Evolutionary conservation across 2,888 invertebrate species (phyloP), one percentile per base, ranked within the genome.

Genomic region (Drosophila picticornis): DNA sequence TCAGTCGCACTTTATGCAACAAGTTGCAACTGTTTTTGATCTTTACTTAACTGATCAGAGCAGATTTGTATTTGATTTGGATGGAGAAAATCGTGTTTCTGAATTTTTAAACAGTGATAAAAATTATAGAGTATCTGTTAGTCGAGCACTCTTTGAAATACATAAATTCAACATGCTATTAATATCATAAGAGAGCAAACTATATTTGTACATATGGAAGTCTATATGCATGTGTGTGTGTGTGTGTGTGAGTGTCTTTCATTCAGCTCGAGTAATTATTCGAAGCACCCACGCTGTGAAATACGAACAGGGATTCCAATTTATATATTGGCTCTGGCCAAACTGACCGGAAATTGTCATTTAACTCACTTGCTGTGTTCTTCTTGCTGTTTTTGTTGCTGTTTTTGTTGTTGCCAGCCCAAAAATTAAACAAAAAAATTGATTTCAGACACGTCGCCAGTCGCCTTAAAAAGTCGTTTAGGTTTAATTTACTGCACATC

Each of bases 301-400:
- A 90, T 90, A 88, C 77, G 76, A 83, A 81, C 89, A 74, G 90
- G 87, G 79, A 89, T 78, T 85, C 89, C 87, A 78, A 89, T 72
- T 84, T 81, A 64, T 81, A 67, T 88, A 90, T 85, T 90, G 84
- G 87, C 84, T 80, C 74, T 83, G 90, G 76, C 69, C 83, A 86
- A 86, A 74, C 71, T 83, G 89, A 90, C 90, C 85, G 85, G 85
- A 85, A 85, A 86, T 85, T 90, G 85, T 90, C 81, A 86, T 90
- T 90, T 88, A 88, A 85, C 83, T 83, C 61, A 66, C 53, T 68
- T 74, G 61, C 36, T 73, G 10, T 40, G 51, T 60, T 67, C 57
- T 53, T 57, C 62, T 62, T 65, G 13, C 22, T 48, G 38, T 66
- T 53, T 46, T 25, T 48, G 38, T 66, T 53, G 50, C 22, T 48